Conservation (phyloP, 2,888 invertebrate genomes). For the Amphipoea lucens region DNA sequence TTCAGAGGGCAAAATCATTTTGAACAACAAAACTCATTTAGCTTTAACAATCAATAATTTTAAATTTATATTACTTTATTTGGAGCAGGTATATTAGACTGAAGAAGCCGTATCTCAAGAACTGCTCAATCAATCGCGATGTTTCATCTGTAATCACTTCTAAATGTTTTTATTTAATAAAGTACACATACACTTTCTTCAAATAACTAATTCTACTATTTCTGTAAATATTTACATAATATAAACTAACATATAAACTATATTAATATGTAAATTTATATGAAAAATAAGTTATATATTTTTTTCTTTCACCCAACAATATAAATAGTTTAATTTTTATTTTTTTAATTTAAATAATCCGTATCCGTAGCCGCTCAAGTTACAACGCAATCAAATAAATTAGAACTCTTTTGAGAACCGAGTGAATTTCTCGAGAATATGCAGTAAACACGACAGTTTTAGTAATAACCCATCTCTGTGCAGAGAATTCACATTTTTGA, state of each 20-base stretch:
- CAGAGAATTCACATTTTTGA: neutral
- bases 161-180: too few relatives aligned
- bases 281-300: too few relatives aligned
- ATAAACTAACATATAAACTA: too few relatives aligned
- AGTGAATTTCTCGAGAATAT: neutral
- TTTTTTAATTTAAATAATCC: too few relatives aligned
- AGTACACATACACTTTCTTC: too few relatives aligned
- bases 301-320: too few relatives aligned
- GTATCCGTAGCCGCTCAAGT: neutral
- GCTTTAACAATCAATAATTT: neutral
- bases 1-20: neutral
- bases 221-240: too few relatives aligned
- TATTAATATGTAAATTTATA: too few relatives aligned
- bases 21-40: neutral
- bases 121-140: neutral
- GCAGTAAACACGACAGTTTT: neutral
- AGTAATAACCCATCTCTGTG: neutral
- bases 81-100: neutral
- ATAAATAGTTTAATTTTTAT: too few relatives aligned
- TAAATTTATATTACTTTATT: neutral
- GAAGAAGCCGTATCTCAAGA: neutral
- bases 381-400: slow-evolving; percentile 1
- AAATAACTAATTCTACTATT: too few relatives aligned
- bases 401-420: neutral
- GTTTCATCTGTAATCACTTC: too few relatives aligned